Evolutionary conservation across 2,113 vertebrate species (phyloP).

Genomic region (Corythoichthys intestinalis): DNA sequence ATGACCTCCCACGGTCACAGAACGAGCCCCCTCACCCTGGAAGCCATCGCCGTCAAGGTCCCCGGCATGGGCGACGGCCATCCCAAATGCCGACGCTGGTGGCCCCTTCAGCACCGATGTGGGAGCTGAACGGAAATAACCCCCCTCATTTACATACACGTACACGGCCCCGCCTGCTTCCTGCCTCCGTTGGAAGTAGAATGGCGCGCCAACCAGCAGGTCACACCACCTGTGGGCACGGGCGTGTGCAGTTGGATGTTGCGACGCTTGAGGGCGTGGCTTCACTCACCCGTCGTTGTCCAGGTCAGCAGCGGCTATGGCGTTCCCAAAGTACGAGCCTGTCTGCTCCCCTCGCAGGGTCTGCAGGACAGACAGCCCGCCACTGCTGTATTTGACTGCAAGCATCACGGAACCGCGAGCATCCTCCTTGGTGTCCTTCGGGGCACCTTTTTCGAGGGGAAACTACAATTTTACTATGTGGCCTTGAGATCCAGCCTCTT

Average conservation of each 20-base stretch:
- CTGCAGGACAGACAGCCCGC: slow-evolving; percentile 3
- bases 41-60: slow-evolving; percentile 92
- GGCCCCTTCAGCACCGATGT: slow-evolving; percentile 73
- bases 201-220: slow-evolving; percentile 87
- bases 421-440: slow-evolving; percentile 64
- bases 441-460: slow-evolving; percentile 73
- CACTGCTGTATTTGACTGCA: slow-evolving; percentile 38
- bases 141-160: slow-evolving; percentile 84
- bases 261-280: not conserved
- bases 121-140: slow-evolving; percentile 63
- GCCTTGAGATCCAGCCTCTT: not conserved
- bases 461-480: not conserved
- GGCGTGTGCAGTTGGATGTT: not conserved
- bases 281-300: slow-evolving; percentile 81
- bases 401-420: slow-evolving; percentile 77
- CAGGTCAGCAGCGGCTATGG: slow-evolving; percentile 82
- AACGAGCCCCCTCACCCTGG: slow-evolving; percentile 72
- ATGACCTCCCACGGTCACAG: not conserved
- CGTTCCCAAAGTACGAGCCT: slow-evolving; percentile 89
- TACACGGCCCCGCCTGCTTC: slow-evolving; percentile 84
- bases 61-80: slow-evolving; percentile 77
- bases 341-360: slow-evolving; percentile 79
- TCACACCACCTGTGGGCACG: slow-evolving; percentile 83
- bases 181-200: slow-evolving; percentile 80
- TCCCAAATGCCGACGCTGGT: slow-evolving; percentile 78